These are phyloP conservation scores for Parotocinclus haroldoi DNA, from an alignment of 2,797 vertebrate genomes.

Conservation along the genomic window DNA sequence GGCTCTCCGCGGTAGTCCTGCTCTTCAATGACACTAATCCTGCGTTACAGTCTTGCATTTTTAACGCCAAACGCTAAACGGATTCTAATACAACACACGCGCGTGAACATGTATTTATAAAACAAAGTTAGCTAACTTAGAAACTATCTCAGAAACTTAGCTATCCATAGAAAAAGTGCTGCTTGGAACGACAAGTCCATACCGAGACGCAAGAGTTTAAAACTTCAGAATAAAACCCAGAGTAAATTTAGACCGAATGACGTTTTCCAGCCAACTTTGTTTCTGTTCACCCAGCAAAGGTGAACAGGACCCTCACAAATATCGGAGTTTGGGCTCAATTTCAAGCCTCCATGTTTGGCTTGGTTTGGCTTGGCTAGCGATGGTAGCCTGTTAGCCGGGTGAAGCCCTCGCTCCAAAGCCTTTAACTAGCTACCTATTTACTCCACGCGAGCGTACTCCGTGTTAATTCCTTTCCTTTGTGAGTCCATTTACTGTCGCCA, in stretches of 20 bases:
- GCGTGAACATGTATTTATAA: background rate
- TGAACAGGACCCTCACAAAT: slow-evolving; percentile 25
- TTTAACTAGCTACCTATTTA: slow-evolving; percentile 26
- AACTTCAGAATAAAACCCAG: too few relatives aligned
- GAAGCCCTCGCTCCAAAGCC: slow-evolving; percentile 31
- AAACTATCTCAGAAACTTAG: too few relatives aligned
- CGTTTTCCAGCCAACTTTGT: too few relatives aligned
- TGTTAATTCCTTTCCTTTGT: background rate
- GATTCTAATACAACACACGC: background rate
- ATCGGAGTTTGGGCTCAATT: slow-evolving; percentile 36
- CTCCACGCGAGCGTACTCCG: background rate
- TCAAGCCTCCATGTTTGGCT: slow-evolving; percentile 59
- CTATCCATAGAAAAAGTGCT: too few relatives aligned
- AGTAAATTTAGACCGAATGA: too few relatives aligned
- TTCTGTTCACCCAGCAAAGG: background rate
- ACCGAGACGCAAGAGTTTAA: too few relatives aligned
- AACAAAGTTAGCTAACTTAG: slow-evolving; percentile 40
- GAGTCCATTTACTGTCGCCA: background rate
- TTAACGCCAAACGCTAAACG: background rate
- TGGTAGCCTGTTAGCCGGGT: slow-evolving; percentile 44
- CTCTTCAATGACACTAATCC: slow-evolving; percentile 13
- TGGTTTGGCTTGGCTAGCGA: too few relatives aligned
- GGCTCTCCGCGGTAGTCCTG: background rate
- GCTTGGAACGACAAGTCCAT: too few relatives aligned
- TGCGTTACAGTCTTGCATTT: slow-evolving; percentile 13